A percentile compares a stretch with the other conserved stretches of the same genome.
Evolutionary conservation across 2,888 invertebrate species (phyloP).

Genomic region (Alloscopus bannaensis): DNA sequence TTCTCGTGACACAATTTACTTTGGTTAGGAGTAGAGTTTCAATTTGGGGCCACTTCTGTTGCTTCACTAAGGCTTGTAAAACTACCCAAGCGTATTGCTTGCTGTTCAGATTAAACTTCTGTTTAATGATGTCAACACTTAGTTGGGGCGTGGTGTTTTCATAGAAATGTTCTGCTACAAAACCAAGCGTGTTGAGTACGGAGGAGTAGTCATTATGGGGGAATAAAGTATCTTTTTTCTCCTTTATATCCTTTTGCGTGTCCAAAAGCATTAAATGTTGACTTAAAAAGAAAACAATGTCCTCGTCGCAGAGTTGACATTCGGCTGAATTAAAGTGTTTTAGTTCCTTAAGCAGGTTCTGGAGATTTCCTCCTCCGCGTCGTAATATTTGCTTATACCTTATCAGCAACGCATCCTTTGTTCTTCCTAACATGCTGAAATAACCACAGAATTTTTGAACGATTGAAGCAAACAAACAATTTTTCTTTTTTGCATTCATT

Average conservation of each 20-base stretch:
- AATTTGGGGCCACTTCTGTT: slow-evolving; percentile 81
- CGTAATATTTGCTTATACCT: slow-evolving; percentile 71
- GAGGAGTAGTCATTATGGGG: slow-evolving; percentile 65
- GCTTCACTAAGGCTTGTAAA: slow-evolving; percentile 80
- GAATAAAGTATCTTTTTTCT: slow-evolving; percentile 68
- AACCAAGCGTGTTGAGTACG: slow-evolving; percentile 67
- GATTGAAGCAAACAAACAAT: neutral
- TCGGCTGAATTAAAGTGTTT: slow-evolving; percentile 71
- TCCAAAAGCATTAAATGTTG: slow-evolving; percentile 70
- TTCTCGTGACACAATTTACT: slow-evolving; percentile 75
- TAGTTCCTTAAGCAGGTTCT: slow-evolving; percentile 68
- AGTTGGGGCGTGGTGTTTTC: slow-evolving; percentile 58
- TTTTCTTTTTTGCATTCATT: too few relatives aligned
- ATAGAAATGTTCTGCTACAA: slow-evolving; percentile 69
- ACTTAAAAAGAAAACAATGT: slow-evolving; percentile 63
- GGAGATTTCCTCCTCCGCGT: slow-evolving; percentile 66
- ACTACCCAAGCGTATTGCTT: slow-evolving; percentile 85
- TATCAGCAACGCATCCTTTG: slow-evolving; percentile 80
- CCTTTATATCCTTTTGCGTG: slow-evolving; percentile 68
- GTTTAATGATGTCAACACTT: slow-evolving; percentile 65
- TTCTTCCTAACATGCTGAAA: slow-evolving; percentile 82
- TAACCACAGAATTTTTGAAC: slow-evolving; percentile 17
- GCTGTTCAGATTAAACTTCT: slow-evolving; percentile 77
- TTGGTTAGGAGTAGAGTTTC: slow-evolving; percentile 81
- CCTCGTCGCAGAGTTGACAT: slow-evolving; percentile 70